Percentiles rank a stretch among this genome's conserved stretches.
These are phyloP conservation scores for Charanyca ferruginea DNA, from an alignment of 2,888 invertebrate species.

Conservation along the genomic window DNA sequence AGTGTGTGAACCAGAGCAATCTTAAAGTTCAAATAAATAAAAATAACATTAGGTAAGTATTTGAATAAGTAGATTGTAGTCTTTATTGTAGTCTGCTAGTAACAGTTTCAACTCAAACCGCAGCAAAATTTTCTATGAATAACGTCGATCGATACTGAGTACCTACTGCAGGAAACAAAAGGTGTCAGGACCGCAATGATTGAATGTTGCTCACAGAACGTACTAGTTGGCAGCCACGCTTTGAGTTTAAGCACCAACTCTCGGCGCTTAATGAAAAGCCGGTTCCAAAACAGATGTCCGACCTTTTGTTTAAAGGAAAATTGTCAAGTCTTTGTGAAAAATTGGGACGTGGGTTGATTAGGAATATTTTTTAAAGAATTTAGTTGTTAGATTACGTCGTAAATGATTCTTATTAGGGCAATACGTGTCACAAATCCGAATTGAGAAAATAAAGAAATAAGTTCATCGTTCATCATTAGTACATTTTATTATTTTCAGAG, in stretches of 20 bases:
- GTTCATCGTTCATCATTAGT: too few relatives aligned
- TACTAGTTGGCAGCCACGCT: constrained; percentile 73
- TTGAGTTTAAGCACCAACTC: constrained; percentile 67
- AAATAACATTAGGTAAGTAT: too few relatives aligned
- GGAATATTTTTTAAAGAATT: constrained; percentile 1
- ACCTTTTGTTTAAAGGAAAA: constrained; percentile 74
- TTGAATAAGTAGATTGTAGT: too few relatives aligned
- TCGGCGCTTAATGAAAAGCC: constrained; percentile 75
- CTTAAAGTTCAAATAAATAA: too few relatives aligned
- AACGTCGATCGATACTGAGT: constrained; percentile 44
- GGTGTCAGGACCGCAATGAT: constrained; percentile 70
- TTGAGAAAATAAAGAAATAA: too few relatives aligned
- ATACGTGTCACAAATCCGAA: too few relatives aligned
- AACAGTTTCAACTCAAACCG: background rate
- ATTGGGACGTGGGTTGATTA: constrained; percentile 55
- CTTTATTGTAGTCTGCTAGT: too few relatives aligned
- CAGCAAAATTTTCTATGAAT: constrained; percentile 23
- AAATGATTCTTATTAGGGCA: too few relatives aligned
- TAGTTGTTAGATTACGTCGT: constrained; percentile 1
- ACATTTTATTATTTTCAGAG: too few relatives aligned
- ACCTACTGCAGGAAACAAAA: constrained; percentile 68
- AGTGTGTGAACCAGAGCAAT: too few relatives aligned
- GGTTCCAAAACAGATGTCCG: constrained; percentile 71
- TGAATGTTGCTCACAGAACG: constrained; percentile 70
- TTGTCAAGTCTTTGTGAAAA: constrained; percentile 69